These are phyloP conservation scores for Xenopus petersii DNA, from an alignment of 2,797 vertebrate genomes.

Conservation along the genomic window DNA sequence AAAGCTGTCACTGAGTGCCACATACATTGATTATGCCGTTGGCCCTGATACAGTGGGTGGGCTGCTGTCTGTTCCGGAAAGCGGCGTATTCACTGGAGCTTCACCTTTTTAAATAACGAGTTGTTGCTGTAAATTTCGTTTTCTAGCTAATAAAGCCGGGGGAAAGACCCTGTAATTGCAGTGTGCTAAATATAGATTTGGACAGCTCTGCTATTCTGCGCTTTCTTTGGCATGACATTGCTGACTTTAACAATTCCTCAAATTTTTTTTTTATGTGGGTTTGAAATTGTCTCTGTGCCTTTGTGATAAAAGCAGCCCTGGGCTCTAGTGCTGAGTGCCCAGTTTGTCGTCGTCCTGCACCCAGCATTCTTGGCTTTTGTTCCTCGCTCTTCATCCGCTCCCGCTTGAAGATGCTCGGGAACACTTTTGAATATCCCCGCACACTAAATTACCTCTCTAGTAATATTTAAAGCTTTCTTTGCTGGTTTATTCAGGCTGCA, in stretches of 20 bases:
- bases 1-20: too few species aligned
- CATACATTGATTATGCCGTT: too few species aligned
- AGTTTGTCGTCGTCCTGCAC: background rate
- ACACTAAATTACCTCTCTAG: too few species aligned
- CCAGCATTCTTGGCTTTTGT: conserved; percentile 7
- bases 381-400: background rate
- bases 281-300: conserved; percentile 7
- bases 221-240: conserved; percentile 18
- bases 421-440: too few species aligned
- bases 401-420: too few species aligned
- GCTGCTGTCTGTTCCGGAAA: too few species aligned
- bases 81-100: background rate
- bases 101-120: conserved; percentile 16
- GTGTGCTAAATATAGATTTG: conserved; percentile 14
- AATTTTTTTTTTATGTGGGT: conserved; percentile 17
- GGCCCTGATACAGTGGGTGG: too few species aligned
- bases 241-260: conserved; percentile 14
- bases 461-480: too few species aligned
- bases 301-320: conserved; percentile 15
- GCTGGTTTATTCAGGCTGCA: too few species aligned
- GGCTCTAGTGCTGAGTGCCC: background rate
- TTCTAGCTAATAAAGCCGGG: conserved; percentile 13
- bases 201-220: conserved; percentile 6
- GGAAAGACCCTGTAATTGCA: conserved; percentile 20
- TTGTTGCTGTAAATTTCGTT: conserved; percentile 7